Percentiles rank a stretch among this genome's conserved stretches.
Evolutionary conservation across 2,888 invertebrate genomes (phyloP).

Genomic region (Peribatodes rhomboidaria): DNA sequence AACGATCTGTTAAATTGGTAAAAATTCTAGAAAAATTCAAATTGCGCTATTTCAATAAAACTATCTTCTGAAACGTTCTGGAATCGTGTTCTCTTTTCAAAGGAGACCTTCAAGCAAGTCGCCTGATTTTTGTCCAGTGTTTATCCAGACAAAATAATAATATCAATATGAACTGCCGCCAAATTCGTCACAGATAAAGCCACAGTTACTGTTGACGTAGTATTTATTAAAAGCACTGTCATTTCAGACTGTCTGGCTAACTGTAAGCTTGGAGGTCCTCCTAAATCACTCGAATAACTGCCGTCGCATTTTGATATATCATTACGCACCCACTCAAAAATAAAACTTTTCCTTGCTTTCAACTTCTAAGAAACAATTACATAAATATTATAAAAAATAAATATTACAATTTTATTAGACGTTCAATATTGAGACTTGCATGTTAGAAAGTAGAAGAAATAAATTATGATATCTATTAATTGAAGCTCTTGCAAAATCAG

Average conservation of each 20-base stretch:
- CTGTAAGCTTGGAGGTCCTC: conserved; percentile 50
- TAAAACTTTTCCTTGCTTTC: conserved; percentile 32
- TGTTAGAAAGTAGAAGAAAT: background rate
- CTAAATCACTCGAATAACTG: conserved; percentile 48
- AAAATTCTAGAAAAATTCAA: conserved; percentile 42
- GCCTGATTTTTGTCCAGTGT: conserved; percentile 37
- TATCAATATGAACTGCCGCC: conserved; percentile 41
- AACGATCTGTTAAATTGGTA: conserved; percentile 21
- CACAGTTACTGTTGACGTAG: conserved; percentile 55
- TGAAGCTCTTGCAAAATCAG: background rate
- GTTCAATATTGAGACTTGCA: background rate
- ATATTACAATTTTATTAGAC: conserved; percentile 5
- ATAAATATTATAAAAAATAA: background rate
- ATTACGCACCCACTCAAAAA: conserved; percentile 43
- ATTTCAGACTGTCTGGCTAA: conserved; percentile 64
- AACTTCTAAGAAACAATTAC: conserved; percentile 48
- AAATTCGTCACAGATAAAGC: conserved; percentile 38
- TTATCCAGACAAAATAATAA: conserved; percentile 39
- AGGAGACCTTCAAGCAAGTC: conserved; percentile 31
- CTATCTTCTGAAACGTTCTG: conserved; percentile 28
- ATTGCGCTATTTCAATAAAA: conserved; percentile 39
- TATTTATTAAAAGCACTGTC: conserved; percentile 59
- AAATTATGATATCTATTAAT: background rate
- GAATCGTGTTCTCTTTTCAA: conserved; percentile 37
- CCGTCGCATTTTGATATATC: conserved; percentile 46